These are phyloP conservation scores for Poeciliopsis paucimaculata DNA, from an alignment of 2,797 vertebrate species.

Conservation along the genomic window DNA sequence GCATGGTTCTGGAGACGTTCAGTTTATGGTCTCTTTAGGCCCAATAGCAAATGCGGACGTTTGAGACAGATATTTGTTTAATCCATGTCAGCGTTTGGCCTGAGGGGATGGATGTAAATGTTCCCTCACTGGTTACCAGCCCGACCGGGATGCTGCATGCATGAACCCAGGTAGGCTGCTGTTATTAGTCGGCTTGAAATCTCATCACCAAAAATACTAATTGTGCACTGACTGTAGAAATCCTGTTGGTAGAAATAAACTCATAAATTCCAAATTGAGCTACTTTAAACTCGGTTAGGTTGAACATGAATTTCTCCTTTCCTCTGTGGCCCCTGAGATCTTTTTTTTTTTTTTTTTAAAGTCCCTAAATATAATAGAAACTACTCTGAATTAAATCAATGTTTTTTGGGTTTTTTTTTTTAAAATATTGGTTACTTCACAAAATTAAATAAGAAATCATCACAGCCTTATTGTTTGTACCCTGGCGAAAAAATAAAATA, in stretches of 20 bases:
- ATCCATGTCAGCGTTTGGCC: conserved; percentile 49
- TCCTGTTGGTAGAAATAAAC: neutral
- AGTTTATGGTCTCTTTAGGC: conserved; percentile 41
- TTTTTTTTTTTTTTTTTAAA: neutral
- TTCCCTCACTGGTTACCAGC: conserved; percentile 5
- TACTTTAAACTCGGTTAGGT: neutral
- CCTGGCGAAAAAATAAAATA: neutral
- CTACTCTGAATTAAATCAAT: neutral
- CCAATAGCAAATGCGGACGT: conserved; percentile 11
- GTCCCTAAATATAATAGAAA: neutral
- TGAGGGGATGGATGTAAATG: conserved; percentile 40
- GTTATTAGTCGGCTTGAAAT: neutral
- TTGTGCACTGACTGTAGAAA: neutral
- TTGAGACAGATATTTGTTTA: conserved; percentile 58
- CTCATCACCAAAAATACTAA: neutral
- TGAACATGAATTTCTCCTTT: neutral
- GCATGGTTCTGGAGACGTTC: conserved; percentile 1
- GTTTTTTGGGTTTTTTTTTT: neutral
- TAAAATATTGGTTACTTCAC: neutral
- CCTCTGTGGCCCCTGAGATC: neutral
- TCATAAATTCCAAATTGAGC: neutral
- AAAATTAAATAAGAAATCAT: neutral
- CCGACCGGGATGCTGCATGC: neutral
- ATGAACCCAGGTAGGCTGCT: neutral
- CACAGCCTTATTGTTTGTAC: neutral